Base-by-base conservation (phyloP, 1,140 invertebrate species). In the Drosophila persimilis region DNA sequence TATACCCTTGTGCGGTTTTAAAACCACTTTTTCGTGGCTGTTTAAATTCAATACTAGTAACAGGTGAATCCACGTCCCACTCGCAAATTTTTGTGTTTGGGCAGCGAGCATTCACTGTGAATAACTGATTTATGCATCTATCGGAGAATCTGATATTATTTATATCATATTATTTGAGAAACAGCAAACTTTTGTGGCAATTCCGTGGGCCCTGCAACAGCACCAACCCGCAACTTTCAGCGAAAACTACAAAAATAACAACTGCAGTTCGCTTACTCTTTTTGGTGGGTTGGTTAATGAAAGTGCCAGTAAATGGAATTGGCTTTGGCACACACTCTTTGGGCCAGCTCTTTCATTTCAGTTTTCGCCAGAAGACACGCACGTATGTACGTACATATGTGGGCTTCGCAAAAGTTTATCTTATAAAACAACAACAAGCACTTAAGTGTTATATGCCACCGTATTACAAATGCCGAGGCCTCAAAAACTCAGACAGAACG, bases 381-480 rank as follows among this genome's bases (percentile, higher is more conserved):
- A 39, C 11, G 11, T 11, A 39, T 3, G 11, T 4, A 39, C 35
- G 5, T 5, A 13, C 11, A 61, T 60, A 75, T 88, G 74, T 80
- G 81, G 77, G 73, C 50, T 73, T 61, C 41, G 61, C 47, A 61
- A 78, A 74, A 78, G 74, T 88, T 88, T 86, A 86, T 86, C 83
- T 86, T 88, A 88, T 83, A 88, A 88, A 88, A 81, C 83, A 86
- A 86, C 83, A 88, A 88, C 83, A 83, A 78, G 79, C 83, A 86
- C 83, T 86, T 86, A 86, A 86, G 83, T 86, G 83, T 86, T 86
- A 86, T 88, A 88, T 86, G 83, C 83, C 83, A 86, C 83, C 83
- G 83, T 88, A 78, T 86, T 86, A 88, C 83, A 88, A 83, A 81
- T 60, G 64, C 60, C 71, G 70, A 43, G 58, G 50, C 56, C 59